Conservation (phyloP, 2,888 invertebrate genomes). For the Thecophora atra region DNA sequence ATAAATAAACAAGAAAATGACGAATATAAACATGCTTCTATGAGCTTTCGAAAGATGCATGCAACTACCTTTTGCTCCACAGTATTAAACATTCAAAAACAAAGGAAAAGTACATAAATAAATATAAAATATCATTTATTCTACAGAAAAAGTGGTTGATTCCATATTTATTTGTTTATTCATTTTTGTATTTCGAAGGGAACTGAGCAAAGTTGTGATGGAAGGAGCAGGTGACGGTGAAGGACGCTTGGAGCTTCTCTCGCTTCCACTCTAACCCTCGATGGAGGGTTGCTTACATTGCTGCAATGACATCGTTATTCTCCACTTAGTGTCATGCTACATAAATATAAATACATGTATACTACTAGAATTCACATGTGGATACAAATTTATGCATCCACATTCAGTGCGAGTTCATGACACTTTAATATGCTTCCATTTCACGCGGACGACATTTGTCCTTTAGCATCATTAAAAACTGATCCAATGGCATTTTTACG, state of each 20-base stretch:
- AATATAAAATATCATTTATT: constrained; percentile 41
- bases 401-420: neutral
- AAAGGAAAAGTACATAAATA: constrained; percentile 20
- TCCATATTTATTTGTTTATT: no score
- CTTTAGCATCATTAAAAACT: constrained; percentile 42
- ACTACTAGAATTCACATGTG: neutral
- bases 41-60: no score
- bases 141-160: constrained; percentile 26
- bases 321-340: constrained; percentile 25
- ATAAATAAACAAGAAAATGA: no score
- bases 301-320: constrained; percentile 51
- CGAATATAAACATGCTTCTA: no score
- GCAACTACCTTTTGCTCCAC: neutral
- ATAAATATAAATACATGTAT: no score
- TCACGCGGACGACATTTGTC: constrained; percentile 14
- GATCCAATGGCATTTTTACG: constrained; percentile 32
- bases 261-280: neutral
- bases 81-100: neutral
- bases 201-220: no score
- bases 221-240: neutral
- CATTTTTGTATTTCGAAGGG: no score
- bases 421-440: neutral
- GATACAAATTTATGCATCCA: neutral
- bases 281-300: no score
- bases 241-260: neutral